These are phyloP conservation scores for Sitophilus oryzae DNA, from an alignment of 1,140 invertebrate species.

Conservation along the genomic window DNA sequence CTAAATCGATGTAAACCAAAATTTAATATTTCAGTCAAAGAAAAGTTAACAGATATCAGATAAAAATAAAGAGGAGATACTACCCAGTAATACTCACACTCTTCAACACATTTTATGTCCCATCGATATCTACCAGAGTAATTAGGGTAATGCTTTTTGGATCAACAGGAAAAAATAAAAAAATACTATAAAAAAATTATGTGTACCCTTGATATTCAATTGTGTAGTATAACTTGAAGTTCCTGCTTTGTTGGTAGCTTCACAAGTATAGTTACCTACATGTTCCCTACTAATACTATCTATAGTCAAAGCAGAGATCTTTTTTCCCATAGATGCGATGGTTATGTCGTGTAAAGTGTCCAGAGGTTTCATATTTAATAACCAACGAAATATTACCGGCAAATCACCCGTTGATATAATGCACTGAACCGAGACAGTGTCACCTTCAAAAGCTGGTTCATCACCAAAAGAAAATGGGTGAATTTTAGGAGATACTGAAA, in stretches of 20 bases:
- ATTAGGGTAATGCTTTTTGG: too few species aligned
- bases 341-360: slow-evolving; percentile 28
- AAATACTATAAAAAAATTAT: too few species aligned
- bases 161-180: too few species aligned
- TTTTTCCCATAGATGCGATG: slow-evolving; percentile 56
- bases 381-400: slow-evolving; percentile 57
- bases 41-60: too few species aligned
- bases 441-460: slow-evolving; percentile 46
- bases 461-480: slow-evolving; percentile 62
- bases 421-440: slow-evolving; percentile 39
- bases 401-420: slow-evolving; percentile 34
- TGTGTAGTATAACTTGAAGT: slow-evolving; percentile 57
- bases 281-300: slow-evolving; percentile 58
- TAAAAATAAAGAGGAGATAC: too few species aligned
- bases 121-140: too few species aligned
- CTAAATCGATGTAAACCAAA: too few species aligned
- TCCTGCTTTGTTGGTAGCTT: slow-evolving; percentile 66
- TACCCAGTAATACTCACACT: too few species aligned
- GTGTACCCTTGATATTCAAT: slow-evolving; percentile 64
- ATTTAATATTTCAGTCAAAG: too few species aligned
- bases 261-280: slow-evolving; percentile 68
- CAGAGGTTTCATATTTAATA: slow-evolving; percentile 51
- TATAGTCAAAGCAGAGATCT: slow-evolving; percentile 68
- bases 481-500: slow-evolving; percentile 49
- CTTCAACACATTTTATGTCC: too few species aligned